These are phyloP conservation scores for Sinocyclocheilus rhinocerous DNA, from an alignment of 2,113 vertebrate genomes.

Conservation along the genomic window DNA sequence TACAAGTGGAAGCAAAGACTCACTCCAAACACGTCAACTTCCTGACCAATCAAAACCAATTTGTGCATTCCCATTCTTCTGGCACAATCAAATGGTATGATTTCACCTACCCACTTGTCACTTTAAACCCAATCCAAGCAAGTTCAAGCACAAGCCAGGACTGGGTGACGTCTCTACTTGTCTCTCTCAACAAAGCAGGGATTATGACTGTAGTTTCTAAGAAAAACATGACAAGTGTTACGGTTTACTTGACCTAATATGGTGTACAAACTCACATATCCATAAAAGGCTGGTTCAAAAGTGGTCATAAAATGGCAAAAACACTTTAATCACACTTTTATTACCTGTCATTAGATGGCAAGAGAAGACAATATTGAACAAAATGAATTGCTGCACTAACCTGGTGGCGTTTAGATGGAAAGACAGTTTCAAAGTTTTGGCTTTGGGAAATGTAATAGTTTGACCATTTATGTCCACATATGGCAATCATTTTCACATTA, in stretches of 20 bases:
- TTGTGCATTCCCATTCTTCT: background rate
- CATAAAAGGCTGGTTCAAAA: background rate
- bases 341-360: background rate
- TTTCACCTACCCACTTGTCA: background rate
- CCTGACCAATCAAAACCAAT: background rate
- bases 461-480: conserved; percentile 5
- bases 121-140: background rate
- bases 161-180: background rate
- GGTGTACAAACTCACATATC: no score
- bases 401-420: background rate
- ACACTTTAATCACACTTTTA: conserved; percentile 4
- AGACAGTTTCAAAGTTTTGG: background rate
- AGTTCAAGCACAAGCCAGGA: conserved; percentile 3
- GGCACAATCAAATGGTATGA: background rate
- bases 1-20: background rate
- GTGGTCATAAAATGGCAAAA: background rate
- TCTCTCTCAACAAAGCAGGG: background rate
- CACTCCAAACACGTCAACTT: background rate
- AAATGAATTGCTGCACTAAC: background rate
- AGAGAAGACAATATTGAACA: background rate
- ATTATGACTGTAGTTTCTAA: background rate
- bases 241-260: background rate
- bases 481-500: background rate
- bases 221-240: background rate
- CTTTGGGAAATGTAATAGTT: background rate